A percentile compares a stretch with the other conserved stretches of the same genome.
Evolutionary conservation across 2,888 invertebrate species (phyloP).

Genomic region (Lysandra coridon): DNA sequence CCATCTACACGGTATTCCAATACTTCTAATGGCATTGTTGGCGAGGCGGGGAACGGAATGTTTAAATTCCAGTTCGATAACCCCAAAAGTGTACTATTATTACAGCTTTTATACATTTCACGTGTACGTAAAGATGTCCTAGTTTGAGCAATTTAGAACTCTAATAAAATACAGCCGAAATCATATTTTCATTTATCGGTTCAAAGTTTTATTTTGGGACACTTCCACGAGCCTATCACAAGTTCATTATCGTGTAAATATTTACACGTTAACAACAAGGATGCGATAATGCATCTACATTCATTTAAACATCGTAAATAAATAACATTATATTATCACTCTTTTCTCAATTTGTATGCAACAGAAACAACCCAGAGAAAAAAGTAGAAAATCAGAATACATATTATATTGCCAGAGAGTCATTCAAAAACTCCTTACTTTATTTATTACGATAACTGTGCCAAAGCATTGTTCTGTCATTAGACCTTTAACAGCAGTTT

Average conservation of each 20-base stretch:
- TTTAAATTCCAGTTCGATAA: constrained; percentile 3
- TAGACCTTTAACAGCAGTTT: background rate
- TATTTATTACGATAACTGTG: background rate
- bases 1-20: background rate
- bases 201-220: background rate
- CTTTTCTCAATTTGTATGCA: too few species aligned
- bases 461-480: background rate
- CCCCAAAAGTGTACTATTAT: background rate
- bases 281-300: constrained; percentile 7
- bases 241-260: constrained; percentile 33
- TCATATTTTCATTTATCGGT: background rate
- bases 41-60: background rate
- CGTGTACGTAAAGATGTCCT: background rate
- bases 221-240: constrained; percentile 14
- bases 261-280: constrained; percentile 9
- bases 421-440: background rate
- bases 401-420: background rate
- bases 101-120: background rate
- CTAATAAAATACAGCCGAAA: background rate
- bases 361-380: too few species aligned
- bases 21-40: background rate
- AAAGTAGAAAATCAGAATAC: background rate
- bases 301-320: background rate
- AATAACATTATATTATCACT: too few species aligned
- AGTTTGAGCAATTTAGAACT: background rate